Evolutionary conservation across 2,113 vertebrate species (phyloP), one percentile per base, ranked within the genome.

Genomic region (Notechis scutatus): DNA sequence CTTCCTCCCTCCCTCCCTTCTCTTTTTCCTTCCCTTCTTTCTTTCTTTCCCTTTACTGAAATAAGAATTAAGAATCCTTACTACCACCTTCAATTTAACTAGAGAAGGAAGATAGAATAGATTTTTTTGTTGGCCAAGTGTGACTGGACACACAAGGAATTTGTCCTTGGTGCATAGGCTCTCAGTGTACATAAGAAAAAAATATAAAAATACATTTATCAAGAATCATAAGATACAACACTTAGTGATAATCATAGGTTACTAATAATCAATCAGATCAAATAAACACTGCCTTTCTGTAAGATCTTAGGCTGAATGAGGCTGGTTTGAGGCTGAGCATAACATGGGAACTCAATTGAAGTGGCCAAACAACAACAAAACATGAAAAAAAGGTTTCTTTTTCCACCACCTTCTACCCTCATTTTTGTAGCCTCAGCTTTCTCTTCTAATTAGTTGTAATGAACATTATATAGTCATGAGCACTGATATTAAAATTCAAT

Each of bases 361-460:
- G 24, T 39, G 50, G 26, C 26, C 8, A 20, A 23, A 4, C 1
- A 11, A 45, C 26, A 3, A 3, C 42, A 61, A 4, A 9, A 15
- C 29, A n/a, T 9, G 8, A 7, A 42, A 55, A 11, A 1, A 24
- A n/a, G 1, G 24, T 21, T 52, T n/a, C 24, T 18, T 26, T 11
- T 52, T 52, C 47, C 12, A 29, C 47, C 11, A 87, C 21, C 4
- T 9, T 64, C 42, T 26, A 23, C 56, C 56, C 7, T n/a, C 39
- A 39, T 90, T 69, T 85, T 42, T 50, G 69, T 90, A 29, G 9
- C 14, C 23, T 50, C 54, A 56, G 92, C 87, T 29, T 90, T 50
- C 11, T 23, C 59, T 90, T 86, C 69, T 85, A 93, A 93, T 93
- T 93, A 90, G 88, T 39, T 21, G 69, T 90, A 93, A 93, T 90